phyloP scores from a whole-genome alignment of 2,888 invertebrate species.

The Heliconius charithonia region DNA sequence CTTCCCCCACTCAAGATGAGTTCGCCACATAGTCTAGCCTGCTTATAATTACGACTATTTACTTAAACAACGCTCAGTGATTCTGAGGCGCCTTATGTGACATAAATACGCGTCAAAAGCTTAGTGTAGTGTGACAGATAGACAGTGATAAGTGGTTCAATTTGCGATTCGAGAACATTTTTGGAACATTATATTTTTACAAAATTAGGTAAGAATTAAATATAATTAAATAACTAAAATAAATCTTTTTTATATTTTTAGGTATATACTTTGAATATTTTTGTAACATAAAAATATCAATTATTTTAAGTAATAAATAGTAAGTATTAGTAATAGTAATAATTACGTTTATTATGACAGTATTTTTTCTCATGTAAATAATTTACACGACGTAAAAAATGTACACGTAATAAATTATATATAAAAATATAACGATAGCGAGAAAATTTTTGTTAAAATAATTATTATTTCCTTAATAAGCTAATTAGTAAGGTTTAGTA shows the following conservation, averaged over 20 bases:
- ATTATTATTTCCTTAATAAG: no score
- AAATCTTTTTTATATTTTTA: not conserved
- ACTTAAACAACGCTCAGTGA: constrained; percentile 50
- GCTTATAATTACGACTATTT: constrained; percentile 51
- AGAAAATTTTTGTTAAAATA: no score
- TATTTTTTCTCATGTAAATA: no score
- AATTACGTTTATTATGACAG: no score
- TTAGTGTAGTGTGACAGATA: constrained; percentile 24
- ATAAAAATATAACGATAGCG: no score
- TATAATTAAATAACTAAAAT: not conserved
- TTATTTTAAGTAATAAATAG: no score
- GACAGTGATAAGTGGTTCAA: constrained; percentile 24
- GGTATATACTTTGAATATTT: not conserved
- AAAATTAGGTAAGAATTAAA: constrained; percentile 31
- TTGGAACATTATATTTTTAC: constrained; percentile 17
- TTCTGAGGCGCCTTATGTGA: constrained; percentile 46
- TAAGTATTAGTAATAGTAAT: no score
- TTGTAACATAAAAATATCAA: not conserved
- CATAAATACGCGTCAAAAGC: constrained; percentile 37
- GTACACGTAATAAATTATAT: no score
- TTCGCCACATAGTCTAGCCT: constrained; percentile 49
- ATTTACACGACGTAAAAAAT: no score
- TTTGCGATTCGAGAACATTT: constrained; percentile 2
- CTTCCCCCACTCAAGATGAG: constrained; percentile 51
- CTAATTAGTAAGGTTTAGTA: no score